Evolutionary conservation across 92 coral and sea anemone species (phyloP), one percentile per base, ranked within the genome.

Genomic region (Desmophyllum pertusum): DNA sequence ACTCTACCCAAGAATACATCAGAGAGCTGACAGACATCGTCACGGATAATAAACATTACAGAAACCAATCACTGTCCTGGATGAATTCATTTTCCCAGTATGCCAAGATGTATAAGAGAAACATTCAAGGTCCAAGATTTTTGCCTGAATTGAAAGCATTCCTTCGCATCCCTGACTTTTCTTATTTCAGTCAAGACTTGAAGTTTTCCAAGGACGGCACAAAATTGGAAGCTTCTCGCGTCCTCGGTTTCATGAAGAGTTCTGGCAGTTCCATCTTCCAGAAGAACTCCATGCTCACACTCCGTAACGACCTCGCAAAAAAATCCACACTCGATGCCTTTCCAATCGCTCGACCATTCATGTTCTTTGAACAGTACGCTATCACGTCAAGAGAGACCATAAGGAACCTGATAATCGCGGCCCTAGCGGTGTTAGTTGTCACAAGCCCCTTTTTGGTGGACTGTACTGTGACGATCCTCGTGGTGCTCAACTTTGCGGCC

Each of bases 331-430:
- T 94, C 41, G 89, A 88, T 5, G 93, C 90, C 53, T 86, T 90
- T 31, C 89, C 95, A 2, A 88, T 72, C 17, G 48, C 93, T 4
- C 76, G 79, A 36, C 25, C 83, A 4, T 94, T 94, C 71, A 83
- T 88, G 21, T 94, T 75, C 83, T 87, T 92, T 42, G 98, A 94
- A 76, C 98, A 94, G 79, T 94, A 89, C 55, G 92, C 90, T 35
- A 89, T 90, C 0, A 94, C 84, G 5, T 65, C 87, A 0, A 66
- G 82, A n/a, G 98, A 87, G 30, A 94, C 98, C 8, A 73, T 90
- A 1, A 68, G 91, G 36, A 94, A 94, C 76, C 81, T 94, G 50
- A 48, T 75, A 1, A 91, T 94, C 23, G 98, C 98, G 21, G 90
- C 92, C 36, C 41, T 76, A 0, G 92, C 98, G 0, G 89, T 94